Evolutionary conservation across 2,888 invertebrate genomes (phyloP).

Genomic region (Sabatieria punctata): DNA sequence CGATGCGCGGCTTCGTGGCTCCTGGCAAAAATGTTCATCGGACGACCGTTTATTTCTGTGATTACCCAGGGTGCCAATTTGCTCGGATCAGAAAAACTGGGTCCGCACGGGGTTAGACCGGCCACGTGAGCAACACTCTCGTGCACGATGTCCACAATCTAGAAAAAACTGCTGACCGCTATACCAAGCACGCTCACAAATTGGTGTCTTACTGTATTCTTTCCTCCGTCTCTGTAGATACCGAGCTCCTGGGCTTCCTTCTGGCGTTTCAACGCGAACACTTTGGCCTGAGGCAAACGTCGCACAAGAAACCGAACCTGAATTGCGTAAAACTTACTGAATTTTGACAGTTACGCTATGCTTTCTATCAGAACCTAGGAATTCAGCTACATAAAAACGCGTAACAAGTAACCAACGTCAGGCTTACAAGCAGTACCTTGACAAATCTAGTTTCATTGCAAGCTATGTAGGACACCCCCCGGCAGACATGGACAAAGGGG

Average conservation of each 20-base stretch:
- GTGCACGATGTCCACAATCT: not conserved
- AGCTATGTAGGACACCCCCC: too few species aligned
- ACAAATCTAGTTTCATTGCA: too few species aligned
- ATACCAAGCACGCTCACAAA: too few species aligned
- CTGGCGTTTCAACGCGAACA: not conserved
- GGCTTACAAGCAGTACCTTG: too few species aligned
- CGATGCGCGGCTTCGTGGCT: not conserved
- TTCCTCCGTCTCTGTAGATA: not conserved
- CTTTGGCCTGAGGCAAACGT: not conserved
- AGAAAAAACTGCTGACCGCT: not conserved
- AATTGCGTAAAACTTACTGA: too few species aligned
- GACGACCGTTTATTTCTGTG: not conserved
- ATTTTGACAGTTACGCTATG: too few species aligned
- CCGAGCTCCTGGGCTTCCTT: not conserved
- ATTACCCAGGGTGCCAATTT: not conserved
- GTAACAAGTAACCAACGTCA: too few species aligned
- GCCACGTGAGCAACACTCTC: not conserved
- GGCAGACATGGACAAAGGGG: too few species aligned
- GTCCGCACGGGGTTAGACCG: not conserved
- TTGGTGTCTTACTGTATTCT: too few species aligned
- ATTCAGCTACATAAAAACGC: too few species aligned
- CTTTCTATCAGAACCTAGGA: too few species aligned
- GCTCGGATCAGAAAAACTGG: not conserved
- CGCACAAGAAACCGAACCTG: not conserved
- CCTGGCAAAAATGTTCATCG: not conserved